A percentile compares a stretch with the other conserved stretches of the same genome.
Evolutionary conservation across 2,888 invertebrate genomes (phyloP).

Genomic region (Cephus pygmeus): DNA sequence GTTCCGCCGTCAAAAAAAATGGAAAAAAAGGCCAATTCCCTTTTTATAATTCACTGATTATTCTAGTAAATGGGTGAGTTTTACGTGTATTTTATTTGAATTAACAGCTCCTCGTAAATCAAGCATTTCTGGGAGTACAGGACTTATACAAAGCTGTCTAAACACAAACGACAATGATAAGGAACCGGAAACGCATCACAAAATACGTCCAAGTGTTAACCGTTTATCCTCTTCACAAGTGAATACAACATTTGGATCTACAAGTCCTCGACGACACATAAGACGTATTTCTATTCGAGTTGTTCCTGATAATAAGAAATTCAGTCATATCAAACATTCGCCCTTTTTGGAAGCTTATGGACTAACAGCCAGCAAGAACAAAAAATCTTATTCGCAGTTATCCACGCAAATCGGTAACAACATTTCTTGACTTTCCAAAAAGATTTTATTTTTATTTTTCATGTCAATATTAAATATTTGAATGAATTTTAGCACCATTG

Average conservation of each 20-base stretch:
- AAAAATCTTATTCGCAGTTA: constrained; percentile 22
- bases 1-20: constrained; percentile 12
- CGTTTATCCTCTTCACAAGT: neutral
- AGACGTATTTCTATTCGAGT: constrained; percentile 48
- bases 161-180: constrained; percentile 34
- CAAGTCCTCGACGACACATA: constrained; percentile 36
- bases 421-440: neutral
- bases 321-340: constrained; percentile 35
- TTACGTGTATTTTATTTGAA: constrained; percentile 68
- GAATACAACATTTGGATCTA: constrained; percentile 20
- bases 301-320: constrained; percentile 43
- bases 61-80: constrained; percentile 70
- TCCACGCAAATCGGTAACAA: constrained; percentile 30
- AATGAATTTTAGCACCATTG: neutral
- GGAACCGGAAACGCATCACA: constrained; percentile 20
- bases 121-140: constrained; percentile 24
- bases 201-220: constrained; percentile 4
- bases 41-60: constrained; percentile 18
- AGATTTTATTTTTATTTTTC: neutral
- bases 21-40: constrained; percentile 8
- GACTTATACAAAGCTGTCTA: constrained; percentile 47
- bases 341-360: constrained; percentile 53
- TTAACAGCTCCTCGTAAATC: neutral
- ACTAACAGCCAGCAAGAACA: constrained; percentile 37
- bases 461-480: constrained; percentile 12